Evolutionary conservation across 2,113 vertebrate genomes (phyloP), one percentile per base, ranked within the genome.

Genomic region (Podarcis raffonei): DNA sequence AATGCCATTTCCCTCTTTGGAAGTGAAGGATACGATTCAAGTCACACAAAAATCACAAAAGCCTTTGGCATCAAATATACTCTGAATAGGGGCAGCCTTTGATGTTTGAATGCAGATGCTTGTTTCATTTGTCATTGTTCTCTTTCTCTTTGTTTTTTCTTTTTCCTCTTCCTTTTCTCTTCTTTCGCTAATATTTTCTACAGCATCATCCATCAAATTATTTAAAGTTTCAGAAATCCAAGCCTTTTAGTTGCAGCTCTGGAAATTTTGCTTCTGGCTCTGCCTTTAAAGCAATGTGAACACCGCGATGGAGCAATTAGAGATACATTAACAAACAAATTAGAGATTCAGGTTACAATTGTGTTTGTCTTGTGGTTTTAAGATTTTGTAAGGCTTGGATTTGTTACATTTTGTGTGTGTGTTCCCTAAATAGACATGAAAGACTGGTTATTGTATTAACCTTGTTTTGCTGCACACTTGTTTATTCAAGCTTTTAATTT

Each of bases 11-110:
- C 88, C 48, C 75, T 30, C 86, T 91, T 92, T 92, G 72, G 81
- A 94, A 85, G 90, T 62, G 35, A 0, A 1, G 79, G 91, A 90
- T 71, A 86, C 18, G 35, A 89, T 89, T 89, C 59, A 77, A 91
- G 25, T 87, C 80, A 89, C 39, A 94, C 39, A 94, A 96, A 87
- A 92, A 89, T 93, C 91, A 90, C 9, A 53, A 87, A 89, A 6
- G 8, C 1, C 83, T 94, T 84, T 92, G 89, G 32, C 92, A 93
- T 39, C 79, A 37, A 4, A 0, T 81, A 11, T 13, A 82, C 35
- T 88, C 66, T 39, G 69, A 82, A 85, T 22, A 76, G 85, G 5
- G 20, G 78, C 90, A 53, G 32, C 35, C 59, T 94, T 94, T 90
- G 42, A 89, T 83, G 39, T 93, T 68, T 66, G 66, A 92, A 93